Conservation (phyloP, 1,140 invertebrate species). For the Drosophila nikananu region DNA sequence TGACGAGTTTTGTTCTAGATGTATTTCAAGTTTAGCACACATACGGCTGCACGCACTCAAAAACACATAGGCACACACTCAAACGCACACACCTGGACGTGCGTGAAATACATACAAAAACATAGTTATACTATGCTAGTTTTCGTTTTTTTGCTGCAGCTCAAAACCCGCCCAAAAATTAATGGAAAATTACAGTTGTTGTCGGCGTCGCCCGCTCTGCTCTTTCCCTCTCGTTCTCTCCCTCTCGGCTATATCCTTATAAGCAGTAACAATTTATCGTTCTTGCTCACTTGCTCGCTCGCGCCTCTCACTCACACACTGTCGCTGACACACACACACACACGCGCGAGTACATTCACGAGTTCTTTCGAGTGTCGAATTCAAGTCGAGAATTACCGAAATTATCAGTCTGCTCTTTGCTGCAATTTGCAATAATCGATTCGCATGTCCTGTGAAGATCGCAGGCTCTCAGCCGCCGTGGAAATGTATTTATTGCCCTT, state of each 20-base stretch:
- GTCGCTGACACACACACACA: constrained; percentile 15
- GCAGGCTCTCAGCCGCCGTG: constrained; percentile 22
- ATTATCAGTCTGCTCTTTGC: constrained; percentile 1
- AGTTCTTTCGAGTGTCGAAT: constrained; percentile 38
- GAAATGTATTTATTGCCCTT: constrained; percentile 14
- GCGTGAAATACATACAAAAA: constrained; percentile 49
- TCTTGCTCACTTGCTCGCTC: constrained; percentile 32
- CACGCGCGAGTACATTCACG: constrained; percentile 15
- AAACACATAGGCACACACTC: constrained; percentile 24
- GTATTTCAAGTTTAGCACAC: constrained; percentile 72
- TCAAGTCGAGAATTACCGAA: constrained; percentile 28
- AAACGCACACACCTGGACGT: constrained; percentile 19
- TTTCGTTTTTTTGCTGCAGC: constrained; percentile 33
- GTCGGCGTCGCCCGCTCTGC: constrained; percentile 31
- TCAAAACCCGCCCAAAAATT: constrained; percentile 48
- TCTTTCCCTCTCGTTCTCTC: constrained; percentile 39
- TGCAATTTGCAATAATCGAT: constrained; percentile 10
- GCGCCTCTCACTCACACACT: constrained; percentile 21
- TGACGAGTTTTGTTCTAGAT: constrained; percentile 76
- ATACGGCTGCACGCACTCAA: constrained; percentile 44
- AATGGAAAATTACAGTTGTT: constrained; percentile 58
- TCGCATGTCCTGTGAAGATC: constrained; percentile 17
- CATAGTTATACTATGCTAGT: constrained; percentile 52
- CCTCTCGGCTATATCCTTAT: constrained; percentile 50
- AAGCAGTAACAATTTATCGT: constrained; percentile 48